Evolutionary conservation across 2,888 invertebrate genomes (phyloP).

Genomic region (Podabrus alpinus): DNA sequence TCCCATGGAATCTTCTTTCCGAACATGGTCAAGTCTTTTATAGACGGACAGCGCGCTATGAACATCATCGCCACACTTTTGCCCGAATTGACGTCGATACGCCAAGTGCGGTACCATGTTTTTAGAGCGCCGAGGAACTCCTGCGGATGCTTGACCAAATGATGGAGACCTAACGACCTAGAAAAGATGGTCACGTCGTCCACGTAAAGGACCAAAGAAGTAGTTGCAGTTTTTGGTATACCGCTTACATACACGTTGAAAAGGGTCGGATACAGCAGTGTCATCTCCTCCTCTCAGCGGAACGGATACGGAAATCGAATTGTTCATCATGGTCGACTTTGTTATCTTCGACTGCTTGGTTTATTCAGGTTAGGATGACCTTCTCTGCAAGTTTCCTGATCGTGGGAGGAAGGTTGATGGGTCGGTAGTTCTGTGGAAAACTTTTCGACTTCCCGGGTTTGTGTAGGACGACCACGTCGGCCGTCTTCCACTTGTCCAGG

Average conservation of each 20-base stretch:
- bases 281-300: too few species aligned
- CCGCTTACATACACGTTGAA: neutral
- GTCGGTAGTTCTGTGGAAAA: neutral
- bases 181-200: too few species aligned
- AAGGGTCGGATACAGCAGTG: neutral
- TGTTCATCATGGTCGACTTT: neutral
- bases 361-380: neutral
- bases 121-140: too few species aligned
- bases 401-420: neutral
- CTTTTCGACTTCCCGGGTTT: neutral
- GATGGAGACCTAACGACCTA: too few species aligned
- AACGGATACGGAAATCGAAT: neutral
- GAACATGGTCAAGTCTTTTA: too few species aligned
- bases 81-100: too few species aligned
- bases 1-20: too few species aligned
- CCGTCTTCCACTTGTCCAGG: neutral
- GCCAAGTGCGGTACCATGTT: too few species aligned
- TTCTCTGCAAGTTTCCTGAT: neutral
- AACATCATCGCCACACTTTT: too few species aligned
- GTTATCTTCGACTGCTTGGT: neutral
- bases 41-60: too few species aligned
- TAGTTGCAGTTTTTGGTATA: neutral
- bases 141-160: too few species aligned
- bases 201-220: too few species aligned
- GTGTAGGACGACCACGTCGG: neutral